These are phyloP conservation scores for Brachypalpus laphriformis DNA, from an alignment of 2,888 invertebrate genomes.

Conservation along the genomic window DNA sequence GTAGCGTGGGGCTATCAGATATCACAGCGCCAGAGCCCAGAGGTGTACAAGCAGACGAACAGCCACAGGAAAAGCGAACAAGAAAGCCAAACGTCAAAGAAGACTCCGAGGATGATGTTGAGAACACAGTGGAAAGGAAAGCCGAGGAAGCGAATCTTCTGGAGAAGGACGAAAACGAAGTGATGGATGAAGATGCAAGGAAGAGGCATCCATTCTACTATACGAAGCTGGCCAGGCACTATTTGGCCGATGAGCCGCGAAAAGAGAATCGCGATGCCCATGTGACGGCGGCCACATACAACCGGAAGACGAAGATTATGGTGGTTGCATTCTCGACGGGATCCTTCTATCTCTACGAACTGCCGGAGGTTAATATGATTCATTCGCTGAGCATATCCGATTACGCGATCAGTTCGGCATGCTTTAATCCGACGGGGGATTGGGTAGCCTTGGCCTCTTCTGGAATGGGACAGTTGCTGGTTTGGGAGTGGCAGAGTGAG, in stretches of 20 bases:
- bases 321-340: slow-evolving; percentile 96
- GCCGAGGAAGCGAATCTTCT: slow-evolving; percentile 26
- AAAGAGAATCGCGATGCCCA: slow-evolving; percentile 86
- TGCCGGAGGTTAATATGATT: slow-evolving; percentile 96
- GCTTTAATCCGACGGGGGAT: slow-evolving; percentile 94
- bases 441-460: slow-evolving; percentile 98
- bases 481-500: slow-evolving; percentile 99
- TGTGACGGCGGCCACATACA: slow-evolving; percentile 93
- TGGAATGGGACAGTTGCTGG: slow-evolving; percentile 94
- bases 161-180: slow-evolving; percentile 82
- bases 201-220: slow-evolving; percentile 85
- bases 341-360: slow-evolving; percentile 95
- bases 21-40: slow-evolving; percentile 80
- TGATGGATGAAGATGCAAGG: slow-evolving; percentile 80
- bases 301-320: slow-evolving; percentile 90
- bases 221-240: slow-evolving; percentile 89
- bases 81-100: slow-evolving; percentile 76
- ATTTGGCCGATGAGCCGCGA: slow-evolving; percentile 88
- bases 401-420: slow-evolving; percentile 90
- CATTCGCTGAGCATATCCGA: slow-evolving; percentile 95
- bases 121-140: slow-evolving; percentile 76
- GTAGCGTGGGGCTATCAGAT: slow-evolving; percentile 88
- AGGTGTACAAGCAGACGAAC: not conserved
- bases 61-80: slow-evolving; percentile 34
- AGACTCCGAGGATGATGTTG: slow-evolving; percentile 88